phyloP scores from a whole-genome alignment of 2,113 vertebrate species.

The Phylloscopus trochiloides region DNA sequence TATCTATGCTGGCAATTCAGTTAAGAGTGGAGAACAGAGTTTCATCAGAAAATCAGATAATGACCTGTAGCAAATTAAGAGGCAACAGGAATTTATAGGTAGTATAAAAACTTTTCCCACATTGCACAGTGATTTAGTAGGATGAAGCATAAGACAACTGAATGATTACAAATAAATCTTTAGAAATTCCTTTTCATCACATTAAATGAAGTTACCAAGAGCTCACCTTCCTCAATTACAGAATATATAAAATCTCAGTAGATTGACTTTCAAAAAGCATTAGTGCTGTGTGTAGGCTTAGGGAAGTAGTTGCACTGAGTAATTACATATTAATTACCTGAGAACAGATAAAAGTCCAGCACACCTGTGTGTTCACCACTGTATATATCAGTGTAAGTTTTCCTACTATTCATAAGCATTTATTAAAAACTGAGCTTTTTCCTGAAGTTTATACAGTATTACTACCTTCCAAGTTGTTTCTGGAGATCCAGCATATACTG shows the following conservation, averaged over 20 bases:
- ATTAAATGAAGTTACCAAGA: background rate
- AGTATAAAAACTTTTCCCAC: background rate
- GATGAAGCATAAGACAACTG: background rate
- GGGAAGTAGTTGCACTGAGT: background rate
- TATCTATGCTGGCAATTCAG: background rate
- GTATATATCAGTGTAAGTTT: background rate
- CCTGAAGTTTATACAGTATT: background rate
- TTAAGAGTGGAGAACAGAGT: background rate
- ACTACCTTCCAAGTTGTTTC: conserved; percentile 96
- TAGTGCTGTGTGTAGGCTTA: background rate
- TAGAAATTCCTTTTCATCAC: background rate
- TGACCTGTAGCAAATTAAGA: background rate
- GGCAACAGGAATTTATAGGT: background rate
- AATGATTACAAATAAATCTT: background rate
- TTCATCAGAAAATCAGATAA: background rate
- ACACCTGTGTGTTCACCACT: background rate
- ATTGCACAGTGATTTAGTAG: background rate
- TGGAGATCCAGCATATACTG: conserved; percentile 98
- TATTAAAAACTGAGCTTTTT: background rate
- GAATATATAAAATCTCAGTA: background rate
- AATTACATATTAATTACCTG: background rate
- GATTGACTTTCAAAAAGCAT: background rate
- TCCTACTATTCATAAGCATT: background rate
- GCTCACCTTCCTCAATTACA: background rate
- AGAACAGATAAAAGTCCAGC: background rate